phyloP scores from a whole-genome alignment of 2,797 vertebrate genomes.

The Perodicticus potto region DNA sequence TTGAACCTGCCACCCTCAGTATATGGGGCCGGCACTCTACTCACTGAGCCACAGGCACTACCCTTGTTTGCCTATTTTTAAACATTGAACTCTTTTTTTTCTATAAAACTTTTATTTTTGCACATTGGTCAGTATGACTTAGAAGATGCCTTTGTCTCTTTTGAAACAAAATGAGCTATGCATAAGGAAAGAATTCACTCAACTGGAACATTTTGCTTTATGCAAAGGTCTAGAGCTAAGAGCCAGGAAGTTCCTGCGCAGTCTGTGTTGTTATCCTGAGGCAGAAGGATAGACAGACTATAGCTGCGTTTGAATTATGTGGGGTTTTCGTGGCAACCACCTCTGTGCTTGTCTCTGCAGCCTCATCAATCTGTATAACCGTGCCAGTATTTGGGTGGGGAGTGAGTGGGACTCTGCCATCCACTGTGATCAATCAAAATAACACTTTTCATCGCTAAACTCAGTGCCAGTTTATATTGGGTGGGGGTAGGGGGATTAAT shows the following conservation, averaged over 20 bases:
- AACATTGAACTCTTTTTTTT: background rate
- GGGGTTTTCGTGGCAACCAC: background rate
- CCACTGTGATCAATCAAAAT: background rate
- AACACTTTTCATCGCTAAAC: background rate
- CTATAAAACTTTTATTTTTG: background rate
- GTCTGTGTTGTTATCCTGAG: background rate
- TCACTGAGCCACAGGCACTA: no score
- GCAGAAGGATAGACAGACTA: background rate
- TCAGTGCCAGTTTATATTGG: background rate
- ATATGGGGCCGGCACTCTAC: no score
- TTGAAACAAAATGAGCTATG: background rate
- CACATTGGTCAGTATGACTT: background rate
- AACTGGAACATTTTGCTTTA: background rate
- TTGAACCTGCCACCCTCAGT: no score
- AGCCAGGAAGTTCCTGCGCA: background rate
- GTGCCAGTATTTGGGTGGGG: background rate
- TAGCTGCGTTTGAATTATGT: background rate
- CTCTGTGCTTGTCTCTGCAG: background rate
- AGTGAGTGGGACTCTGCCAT: background rate
- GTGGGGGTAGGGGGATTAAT: background rate
- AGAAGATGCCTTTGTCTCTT: background rate
- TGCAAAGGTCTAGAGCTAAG: background rate
- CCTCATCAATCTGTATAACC: background rate
- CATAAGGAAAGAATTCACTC: background rate
- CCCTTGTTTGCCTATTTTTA: background rate